These are phyloP conservation scores for Caenorhabditis doughertyi DNA, from an alignment of 2,888 invertebrate species.

Conservation along the genomic window DNA sequence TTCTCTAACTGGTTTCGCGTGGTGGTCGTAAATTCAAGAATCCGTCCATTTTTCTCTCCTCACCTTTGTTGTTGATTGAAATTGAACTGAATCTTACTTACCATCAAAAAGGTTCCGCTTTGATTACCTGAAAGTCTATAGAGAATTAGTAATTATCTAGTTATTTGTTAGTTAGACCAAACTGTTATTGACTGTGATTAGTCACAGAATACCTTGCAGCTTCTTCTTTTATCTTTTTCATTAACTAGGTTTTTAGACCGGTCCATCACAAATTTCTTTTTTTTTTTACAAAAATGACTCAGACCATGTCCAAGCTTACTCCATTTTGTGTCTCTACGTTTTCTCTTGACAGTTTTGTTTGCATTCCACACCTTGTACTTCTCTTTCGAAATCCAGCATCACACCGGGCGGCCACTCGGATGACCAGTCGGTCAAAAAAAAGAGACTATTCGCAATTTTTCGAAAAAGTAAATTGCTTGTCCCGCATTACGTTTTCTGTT, in stretches of 20 bases:
- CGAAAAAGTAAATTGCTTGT: constrained; percentile 31
- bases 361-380: constrained; percentile 60
- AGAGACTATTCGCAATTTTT: constrained; percentile 52
- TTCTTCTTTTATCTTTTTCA: too few relatives aligned
- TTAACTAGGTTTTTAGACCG: too few relatives aligned
- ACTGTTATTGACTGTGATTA: neutral
- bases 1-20: constrained; percentile 45
- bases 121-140: neutral
- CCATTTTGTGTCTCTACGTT: constrained; percentile 29
- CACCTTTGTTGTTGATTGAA: constrained; percentile 29
- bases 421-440: constrained; percentile 36
- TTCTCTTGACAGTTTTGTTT: constrained; percentile 43
- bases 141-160: neutral
- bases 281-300: constrained; percentile 20
- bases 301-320: constrained; percentile 30
- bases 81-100: neutral
- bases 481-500: constrained; percentile 34
- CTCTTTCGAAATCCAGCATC: constrained; percentile 61
- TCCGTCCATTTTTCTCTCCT: constrained; percentile 19
- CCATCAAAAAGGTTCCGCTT: neutral
- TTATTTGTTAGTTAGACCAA: neutral
- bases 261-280: constrained; percentile 15
- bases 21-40: constrained; percentile 51
- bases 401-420: constrained; percentile 19
- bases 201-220: neutral